Conservation (phyloP, 1,140 invertebrate genomes). For the Leucophenga varia region DNA sequence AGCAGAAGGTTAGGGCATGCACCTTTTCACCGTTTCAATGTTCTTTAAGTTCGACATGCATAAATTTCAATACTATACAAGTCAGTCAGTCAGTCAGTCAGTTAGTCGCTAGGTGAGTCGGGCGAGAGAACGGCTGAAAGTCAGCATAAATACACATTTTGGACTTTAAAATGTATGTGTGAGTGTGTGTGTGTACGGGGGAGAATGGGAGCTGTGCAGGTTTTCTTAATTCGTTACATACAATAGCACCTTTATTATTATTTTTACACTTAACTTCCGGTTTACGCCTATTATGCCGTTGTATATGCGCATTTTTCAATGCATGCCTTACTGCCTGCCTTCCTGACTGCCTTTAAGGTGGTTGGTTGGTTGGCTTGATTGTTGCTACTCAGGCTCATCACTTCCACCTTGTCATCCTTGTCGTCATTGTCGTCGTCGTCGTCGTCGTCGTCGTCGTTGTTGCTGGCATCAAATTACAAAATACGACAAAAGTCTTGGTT, state of each 20-base stretch:
- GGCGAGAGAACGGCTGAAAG: background rate
- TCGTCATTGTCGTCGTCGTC: too few relatives aligned
- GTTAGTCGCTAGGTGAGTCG: background rate
- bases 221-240: constrained; percentile 12
- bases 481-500: constrained; percentile 16
- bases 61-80: constrained; percentile 32
- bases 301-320: too few relatives aligned
- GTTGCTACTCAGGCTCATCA: background rate
- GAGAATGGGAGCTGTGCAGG: constrained; percentile 20
- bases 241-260: constrained; percentile 47
- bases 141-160: too few relatives aligned
- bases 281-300: constrained; percentile 52
- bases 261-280: constrained; percentile 54
- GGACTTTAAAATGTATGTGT: too few relatives aligned
- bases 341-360: background rate
- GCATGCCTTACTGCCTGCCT: background rate
- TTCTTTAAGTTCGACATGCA: constrained; percentile 18
- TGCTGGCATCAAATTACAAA: constrained; percentile 43
- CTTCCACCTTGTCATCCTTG: background rate
- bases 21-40: too few relatives aligned
- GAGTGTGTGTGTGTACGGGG: background rate
- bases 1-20: too few relatives aligned
- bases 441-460: too few relatives aligned
- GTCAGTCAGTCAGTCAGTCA: background rate
- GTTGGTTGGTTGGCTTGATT: background rate